Evolutionary conservation across 2,113 vertebrate species (phyloP).

Genomic region (Ammospiza nelsoni): DNA sequence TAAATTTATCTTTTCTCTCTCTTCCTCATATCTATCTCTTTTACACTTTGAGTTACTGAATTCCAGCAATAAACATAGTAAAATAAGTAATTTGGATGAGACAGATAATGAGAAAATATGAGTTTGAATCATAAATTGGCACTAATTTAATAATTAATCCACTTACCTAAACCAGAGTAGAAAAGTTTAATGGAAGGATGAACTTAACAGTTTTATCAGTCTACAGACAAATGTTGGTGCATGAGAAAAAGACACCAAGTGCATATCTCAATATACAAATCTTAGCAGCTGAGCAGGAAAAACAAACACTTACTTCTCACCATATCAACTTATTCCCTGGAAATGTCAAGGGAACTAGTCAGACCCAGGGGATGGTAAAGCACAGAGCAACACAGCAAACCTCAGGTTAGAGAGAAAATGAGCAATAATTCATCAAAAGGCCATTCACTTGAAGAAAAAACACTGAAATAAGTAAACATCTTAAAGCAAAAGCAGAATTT

Average conservation of each 20-base stretch:
- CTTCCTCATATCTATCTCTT: neutral
- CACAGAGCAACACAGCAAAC: neutral
- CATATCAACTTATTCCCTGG: neutral
- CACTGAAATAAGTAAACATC: neutral
- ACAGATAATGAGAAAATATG: neutral
- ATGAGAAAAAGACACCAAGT: neutral
- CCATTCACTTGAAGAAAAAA: neutral
- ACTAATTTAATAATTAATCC: neutral
- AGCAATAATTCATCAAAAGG: constrained; percentile 17
- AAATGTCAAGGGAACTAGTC: neutral
- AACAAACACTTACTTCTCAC: neutral
- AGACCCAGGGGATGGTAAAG: neutral
- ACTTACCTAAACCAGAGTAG: neutral
- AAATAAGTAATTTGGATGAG: neutral
- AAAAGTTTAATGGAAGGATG: neutral
- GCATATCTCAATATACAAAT: neutral
- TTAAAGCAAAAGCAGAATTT: neutral
- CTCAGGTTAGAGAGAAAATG: neutral
- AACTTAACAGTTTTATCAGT: neutral
- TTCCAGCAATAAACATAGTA: neutral
- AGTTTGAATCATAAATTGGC: neutral
- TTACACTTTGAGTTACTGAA: neutral
- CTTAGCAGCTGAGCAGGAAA: neutral
- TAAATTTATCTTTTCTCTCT: neutral
- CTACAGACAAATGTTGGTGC: neutral